Base-by-base conservation (phyloP, 2,113 vertebrate species). In the Tyrannus savana region DNA sequence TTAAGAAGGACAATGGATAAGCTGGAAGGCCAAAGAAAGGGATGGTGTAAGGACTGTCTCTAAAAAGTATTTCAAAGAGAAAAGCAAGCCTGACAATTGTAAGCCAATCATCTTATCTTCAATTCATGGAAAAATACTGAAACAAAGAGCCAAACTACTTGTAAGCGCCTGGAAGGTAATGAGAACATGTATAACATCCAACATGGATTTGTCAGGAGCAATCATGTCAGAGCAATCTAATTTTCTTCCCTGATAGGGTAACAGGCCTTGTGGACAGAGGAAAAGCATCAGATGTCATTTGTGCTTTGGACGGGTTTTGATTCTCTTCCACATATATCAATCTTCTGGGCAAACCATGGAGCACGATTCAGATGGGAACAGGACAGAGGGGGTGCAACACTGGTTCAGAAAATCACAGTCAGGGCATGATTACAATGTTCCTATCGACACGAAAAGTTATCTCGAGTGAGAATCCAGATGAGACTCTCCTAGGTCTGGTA, bases 211-310 rank as follows among this genome's bases (percentile, higher is more conserved):
- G 79, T 91, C 95, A 95, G 80, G 85, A 91, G 10, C 66, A 95
- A 92, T 96, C 85, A 88, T 4, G 30, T 94, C 92, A 96, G 77
- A 80, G 63, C 49, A 96, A 96, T 90, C 63, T 93, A 86, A 93
- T 97, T 95, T 94, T 83, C 88, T 88, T 86, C 75, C 53, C 46
- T 90, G 79, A 86, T 74, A 64, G 60, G 53, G 71, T 77, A 97
- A 90, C 53, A 79, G 84, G 67, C 79, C 90, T 94, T 69, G 49
- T 88, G 88, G 78, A 91, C 71, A 83, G 71, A 87, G 72, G 39
- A 83, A 93, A 92, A 90, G 67, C 63, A 94, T 85, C 75, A 93
- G 31, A 88, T 90, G 82, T 79, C 82, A 37, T 53, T 47, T 62
- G 66, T 76, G 47, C 63, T 91, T 76, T 53, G 46, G 53, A 69